Evolutionary conservation across 2,888 invertebrate genomes (phyloP).

Genomic region (Cepaea hortensis): DNA sequence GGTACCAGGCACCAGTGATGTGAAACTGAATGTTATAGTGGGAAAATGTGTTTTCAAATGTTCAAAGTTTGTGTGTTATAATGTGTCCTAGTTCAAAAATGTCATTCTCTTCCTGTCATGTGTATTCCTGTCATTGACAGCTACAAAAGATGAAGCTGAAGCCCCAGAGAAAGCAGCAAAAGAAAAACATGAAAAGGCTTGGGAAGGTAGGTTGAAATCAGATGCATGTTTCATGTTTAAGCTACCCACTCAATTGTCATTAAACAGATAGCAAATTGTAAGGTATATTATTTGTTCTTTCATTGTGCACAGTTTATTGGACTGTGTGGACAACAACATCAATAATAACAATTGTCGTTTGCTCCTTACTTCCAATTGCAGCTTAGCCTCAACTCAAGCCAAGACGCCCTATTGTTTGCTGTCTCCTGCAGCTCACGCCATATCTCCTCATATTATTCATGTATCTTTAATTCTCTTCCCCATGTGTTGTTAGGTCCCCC

Average conservation of each 20-base stretch:
- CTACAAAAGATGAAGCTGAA: slow-evolving; percentile 83
- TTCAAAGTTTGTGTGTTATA: neutral
- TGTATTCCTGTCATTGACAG: slow-evolving; percentile 26
- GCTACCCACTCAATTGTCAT: neutral
- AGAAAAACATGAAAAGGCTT: slow-evolving; percentile 75
- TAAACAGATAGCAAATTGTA: neutral
- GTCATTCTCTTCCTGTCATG: neutral
- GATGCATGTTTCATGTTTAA: neutral
- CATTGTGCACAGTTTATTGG: too few relatives aligned
- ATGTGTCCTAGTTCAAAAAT: neutral
- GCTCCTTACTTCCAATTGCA: too few relatives aligned
- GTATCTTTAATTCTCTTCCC: too few relatives aligned
- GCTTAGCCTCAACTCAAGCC: too few relatives aligned
- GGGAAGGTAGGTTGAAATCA: slow-evolving; percentile 74
- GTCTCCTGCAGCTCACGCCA: too few relatives aligned
- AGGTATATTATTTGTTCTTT: too few relatives aligned
- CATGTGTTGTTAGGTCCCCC: too few relatives aligned
- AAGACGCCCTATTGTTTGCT: too few relatives aligned
- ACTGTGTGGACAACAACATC: too few relatives aligned
- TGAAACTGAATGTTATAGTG: neutral
- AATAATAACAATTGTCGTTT: too few relatives aligned
- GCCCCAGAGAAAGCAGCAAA: slow-evolving; percentile 83
- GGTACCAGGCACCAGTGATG: too few relatives aligned
- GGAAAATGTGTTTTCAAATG: neutral
- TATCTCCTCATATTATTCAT: too few relatives aligned